These are phyloP conservation scores for Leuctra nigra DNA, from an alignment of 2,888 invertebrate species.

Conservation along the genomic window DNA sequence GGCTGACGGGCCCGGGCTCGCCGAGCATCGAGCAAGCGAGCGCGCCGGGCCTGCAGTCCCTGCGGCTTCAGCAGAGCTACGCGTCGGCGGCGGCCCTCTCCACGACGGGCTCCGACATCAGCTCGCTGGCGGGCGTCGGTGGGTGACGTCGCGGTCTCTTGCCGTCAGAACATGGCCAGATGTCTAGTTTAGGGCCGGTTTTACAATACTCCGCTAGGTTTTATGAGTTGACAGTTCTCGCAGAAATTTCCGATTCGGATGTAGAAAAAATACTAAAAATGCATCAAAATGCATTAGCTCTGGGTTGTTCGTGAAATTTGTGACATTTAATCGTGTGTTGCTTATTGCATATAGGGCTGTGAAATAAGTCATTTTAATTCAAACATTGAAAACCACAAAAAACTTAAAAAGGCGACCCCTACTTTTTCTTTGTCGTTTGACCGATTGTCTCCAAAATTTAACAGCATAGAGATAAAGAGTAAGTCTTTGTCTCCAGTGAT, in stretches of 20 bases:
- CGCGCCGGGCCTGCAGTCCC: constrained; percentile 2
- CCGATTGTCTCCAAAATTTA: no score
- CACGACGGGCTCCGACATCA: constrained; percentile 57
- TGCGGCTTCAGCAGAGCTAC: constrained; percentile 18
- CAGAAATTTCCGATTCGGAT: neutral
- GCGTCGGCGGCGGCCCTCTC: constrained; percentile 34
- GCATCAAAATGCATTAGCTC: no score
- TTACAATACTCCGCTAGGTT: neutral
- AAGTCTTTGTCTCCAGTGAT: no score
- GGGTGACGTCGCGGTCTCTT: neutral
- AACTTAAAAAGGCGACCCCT: no score
- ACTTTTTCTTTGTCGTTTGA: no score
- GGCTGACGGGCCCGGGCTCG: constrained; percentile 1
- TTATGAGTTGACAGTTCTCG: neutral
- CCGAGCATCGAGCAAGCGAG: constrained; percentile 12
- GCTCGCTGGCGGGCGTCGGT: constrained; percentile 53
- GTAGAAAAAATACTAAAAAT: no score
- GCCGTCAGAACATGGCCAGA: neutral
- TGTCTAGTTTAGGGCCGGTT: neutral
- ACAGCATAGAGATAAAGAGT: no score
- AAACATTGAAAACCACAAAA: no score
- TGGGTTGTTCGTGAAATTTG: no score
- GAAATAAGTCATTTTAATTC: no score
- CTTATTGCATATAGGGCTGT: no score
- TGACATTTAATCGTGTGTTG: no score